A percentile compares a stretch with the other conserved stretches of the same genome.
Evolutionary conservation across 2,113 vertebrate genomes (phyloP).

Genomic region (Heterotis niloticus): DNA sequence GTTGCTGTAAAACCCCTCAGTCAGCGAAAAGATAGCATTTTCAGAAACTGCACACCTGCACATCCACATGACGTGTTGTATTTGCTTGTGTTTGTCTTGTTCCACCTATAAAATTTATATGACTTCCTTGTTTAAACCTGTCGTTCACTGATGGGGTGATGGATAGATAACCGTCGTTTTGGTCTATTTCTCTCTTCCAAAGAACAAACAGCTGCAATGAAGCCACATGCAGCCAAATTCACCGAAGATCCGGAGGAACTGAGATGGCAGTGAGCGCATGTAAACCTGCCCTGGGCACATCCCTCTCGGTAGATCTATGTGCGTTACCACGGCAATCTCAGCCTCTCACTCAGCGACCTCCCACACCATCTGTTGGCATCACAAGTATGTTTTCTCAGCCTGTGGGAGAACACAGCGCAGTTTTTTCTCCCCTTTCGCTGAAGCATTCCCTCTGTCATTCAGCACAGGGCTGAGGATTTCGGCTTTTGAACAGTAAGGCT

Average conservation of each 20-base stretch:
- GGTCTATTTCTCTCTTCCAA: not conserved
- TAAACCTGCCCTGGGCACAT: not conserved
- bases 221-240: not conserved
- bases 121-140: not conserved
- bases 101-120: not conserved
- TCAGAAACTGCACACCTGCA: not conserved
- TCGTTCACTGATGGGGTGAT: not conserved
- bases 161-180: not conserved
- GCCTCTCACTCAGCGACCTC: not conserved
- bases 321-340: conserved; percentile 4
- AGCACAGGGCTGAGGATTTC: too few species aligned
- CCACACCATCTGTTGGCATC: not conserved
- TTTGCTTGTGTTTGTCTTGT: not conserved
- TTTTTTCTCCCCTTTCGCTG: not conserved
- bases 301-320: not conserved
- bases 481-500: too few species aligned
- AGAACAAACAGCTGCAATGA: not conserved
- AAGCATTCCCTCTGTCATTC: not conserved
- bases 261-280: not conserved
- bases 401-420: conserved; percentile 2
- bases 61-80: not conserved
- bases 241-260: not conserved
- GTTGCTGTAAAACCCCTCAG: not conserved
- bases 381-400: not conserved
- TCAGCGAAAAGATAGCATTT: not conserved